These are phyloP conservation scores for Digitonthophagus gazella DNA, from an alignment of 2,888 invertebrate genomes.

Conservation along the genomic window DNA sequence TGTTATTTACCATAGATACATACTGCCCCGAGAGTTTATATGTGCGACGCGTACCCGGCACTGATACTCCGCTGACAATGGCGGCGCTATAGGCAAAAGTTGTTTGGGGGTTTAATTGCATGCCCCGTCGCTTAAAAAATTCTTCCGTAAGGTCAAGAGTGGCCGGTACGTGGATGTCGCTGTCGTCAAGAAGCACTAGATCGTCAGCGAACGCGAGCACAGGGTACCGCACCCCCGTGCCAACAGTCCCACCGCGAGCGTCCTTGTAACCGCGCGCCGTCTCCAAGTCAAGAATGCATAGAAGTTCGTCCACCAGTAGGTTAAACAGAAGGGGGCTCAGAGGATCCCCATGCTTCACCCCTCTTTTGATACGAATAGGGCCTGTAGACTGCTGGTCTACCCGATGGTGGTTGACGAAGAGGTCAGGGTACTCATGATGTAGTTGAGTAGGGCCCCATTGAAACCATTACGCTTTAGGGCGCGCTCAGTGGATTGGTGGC, in stretches of 20 bases:
- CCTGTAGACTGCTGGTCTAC: too few species aligned
- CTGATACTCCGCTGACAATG: slow-evolving; percentile 18
- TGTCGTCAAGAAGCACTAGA: slow-evolving; percentile 41
- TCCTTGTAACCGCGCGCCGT: slow-evolving; percentile 17
- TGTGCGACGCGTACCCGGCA: slow-evolving; percentile 11
- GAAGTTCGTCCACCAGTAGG: slow-evolving; percentile 37
- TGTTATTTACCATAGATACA: not conserved
- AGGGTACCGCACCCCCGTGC: slow-evolving; percentile 25
- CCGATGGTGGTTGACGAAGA: too few species aligned
- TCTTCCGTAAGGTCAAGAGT: slow-evolving; percentile 28
- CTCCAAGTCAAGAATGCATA: slow-evolving; percentile 18
- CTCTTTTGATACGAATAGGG: slow-evolving; percentile 34
- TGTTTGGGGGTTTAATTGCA: slow-evolving; percentile 31
- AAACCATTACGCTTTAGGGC: too few species aligned
- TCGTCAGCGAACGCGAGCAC: slow-evolving; percentile 47
- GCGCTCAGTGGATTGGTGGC: too few species aligned
- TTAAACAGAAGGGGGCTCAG: slow-evolving; percentile 37
- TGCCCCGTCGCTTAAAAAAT: slow-evolving; percentile 32
- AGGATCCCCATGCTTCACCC: slow-evolving; percentile 49
- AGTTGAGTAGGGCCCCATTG: too few species aligned
- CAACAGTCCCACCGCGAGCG: slow-evolving; percentile 29
- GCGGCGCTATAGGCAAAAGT: slow-evolving; percentile 22
- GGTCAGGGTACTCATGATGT: too few species aligned
- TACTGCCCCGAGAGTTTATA: slow-evolving; percentile 6
- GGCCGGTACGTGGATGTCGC: slow-evolving; percentile 37